These are phyloP conservation scores for Oreonectes daqikongensis DNA, from an alignment of 2,797 vertebrate genomes.

Conservation along the genomic window DNA sequence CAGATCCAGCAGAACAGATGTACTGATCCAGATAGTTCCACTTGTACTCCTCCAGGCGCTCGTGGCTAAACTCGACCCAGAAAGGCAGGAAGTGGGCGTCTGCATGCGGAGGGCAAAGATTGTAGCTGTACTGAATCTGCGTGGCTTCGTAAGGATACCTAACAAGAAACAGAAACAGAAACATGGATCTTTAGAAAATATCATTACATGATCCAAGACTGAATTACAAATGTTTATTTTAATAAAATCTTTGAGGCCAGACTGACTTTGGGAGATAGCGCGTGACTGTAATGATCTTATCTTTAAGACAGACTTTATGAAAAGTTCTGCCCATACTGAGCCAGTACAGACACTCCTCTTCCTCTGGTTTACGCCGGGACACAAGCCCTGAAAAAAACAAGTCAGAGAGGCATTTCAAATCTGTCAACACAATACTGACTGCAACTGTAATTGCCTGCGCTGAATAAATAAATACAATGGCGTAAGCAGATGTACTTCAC, in stretches of 20 bases:
- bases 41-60: conserved; percentile 97
- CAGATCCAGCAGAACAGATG: conserved; percentile 95
- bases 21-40: conserved; percentile 99
- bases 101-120: conserved; percentile 91
- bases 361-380: conserved; percentile 83
- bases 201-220: not conserved
- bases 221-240: not conserved
- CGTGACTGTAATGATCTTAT: conserved; percentile 97
- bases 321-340: conserved; percentile 98
- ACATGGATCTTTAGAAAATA: not conserved
- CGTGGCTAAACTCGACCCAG: conserved; percentile 97
- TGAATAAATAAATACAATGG: too few species aligned
- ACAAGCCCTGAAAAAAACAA: conserved; percentile 81
- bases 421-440: not conserved
- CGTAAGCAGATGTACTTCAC: too few species aligned
- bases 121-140: conserved; percentile 96
- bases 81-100: conserved; percentile 91
- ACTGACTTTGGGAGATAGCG: conserved; percentile 97
- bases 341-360: conserved; percentile 94
- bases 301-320: conserved; percentile 95
- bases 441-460: not conserved
- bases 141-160: conserved; percentile 95
- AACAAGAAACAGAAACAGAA: not conserved
- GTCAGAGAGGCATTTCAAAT: not conserved
- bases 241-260: not conserved